phyloP scores from a whole-genome alignment of 2,797 vertebrate genomes.

The Gymnodraco acuticeps region DNA sequence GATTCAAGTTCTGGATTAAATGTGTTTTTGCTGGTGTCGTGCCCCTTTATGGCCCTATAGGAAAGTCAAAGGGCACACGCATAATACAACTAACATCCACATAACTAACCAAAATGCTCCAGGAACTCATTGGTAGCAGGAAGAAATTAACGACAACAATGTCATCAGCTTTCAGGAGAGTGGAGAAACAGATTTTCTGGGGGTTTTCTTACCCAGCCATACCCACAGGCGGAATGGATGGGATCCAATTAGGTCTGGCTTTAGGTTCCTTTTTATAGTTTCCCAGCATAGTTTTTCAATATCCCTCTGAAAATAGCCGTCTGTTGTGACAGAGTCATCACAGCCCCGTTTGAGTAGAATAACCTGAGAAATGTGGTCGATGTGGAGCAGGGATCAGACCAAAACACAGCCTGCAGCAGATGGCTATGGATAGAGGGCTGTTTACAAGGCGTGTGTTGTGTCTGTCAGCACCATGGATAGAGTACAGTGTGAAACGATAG shows the following conservation, averaged over 20 bases:
- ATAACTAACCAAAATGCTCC: conserved; percentile 2
- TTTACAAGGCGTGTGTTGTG: conserved; percentile 32
- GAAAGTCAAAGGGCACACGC: not conserved
- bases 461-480: conserved; percentile 58
- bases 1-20: conserved; percentile 3
- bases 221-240: conserved; percentile 32
- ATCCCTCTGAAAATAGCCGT: conserved; percentile 66
- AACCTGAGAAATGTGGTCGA: conserved; percentile 45
- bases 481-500: conserved; percentile 12
- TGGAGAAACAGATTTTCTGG: conserved; percentile 26
- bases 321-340: conserved; percentile 65
- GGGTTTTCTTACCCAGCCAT: conserved; percentile 33
- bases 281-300: conserved; percentile 62
- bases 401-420: conserved; percentile 44
- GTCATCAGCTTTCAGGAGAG: conserved; percentile 16
- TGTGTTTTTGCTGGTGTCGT: conserved; percentile 19
- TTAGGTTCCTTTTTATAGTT: conserved; percentile 57
- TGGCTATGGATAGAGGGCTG: conserved; percentile 44
- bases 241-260: conserved; percentile 50
- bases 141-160: conserved; percentile 25
- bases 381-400: conserved; percentile 41
- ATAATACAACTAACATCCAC: not conserved
- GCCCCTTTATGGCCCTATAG: not conserved
- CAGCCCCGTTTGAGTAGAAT: conserved; percentile 42
- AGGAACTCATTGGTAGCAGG: conserved; percentile 11